A percentile compares a stretch with the other conserved stretches of the same genome.
Conservation (phyloP, 2,797 vertebrate genomes). For the Parambassis ranga region DNA sequence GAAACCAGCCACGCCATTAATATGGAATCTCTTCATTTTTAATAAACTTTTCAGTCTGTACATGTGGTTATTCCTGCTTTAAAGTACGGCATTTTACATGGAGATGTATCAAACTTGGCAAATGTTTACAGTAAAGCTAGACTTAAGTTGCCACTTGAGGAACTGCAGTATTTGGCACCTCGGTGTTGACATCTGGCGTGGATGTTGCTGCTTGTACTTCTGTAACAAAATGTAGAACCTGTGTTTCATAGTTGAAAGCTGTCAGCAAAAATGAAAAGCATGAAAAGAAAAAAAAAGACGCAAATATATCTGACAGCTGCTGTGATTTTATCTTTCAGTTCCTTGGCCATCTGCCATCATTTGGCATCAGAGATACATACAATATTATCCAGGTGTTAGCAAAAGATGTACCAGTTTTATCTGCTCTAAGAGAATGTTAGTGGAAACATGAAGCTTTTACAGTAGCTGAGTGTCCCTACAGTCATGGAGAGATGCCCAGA, state of each 20-base stretch:
- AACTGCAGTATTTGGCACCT: no score
- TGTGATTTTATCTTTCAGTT: constrained; percentile 2
- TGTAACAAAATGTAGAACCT: neutral
- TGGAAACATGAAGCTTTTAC: constrained; percentile 19
- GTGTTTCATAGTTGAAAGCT: neutral
- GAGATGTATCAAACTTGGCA: no score
- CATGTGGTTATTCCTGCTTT: no score
- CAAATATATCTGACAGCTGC: neutral
- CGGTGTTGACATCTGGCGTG: no score
- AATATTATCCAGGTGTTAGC: constrained; percentile 38
- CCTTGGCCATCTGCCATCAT: neutral
- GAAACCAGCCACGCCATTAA: no score
- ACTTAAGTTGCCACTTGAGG: no score
- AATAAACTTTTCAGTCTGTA: no score
- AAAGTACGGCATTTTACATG: no score
- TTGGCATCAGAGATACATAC: constrained; percentile 1
- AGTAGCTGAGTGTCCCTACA: constrained; percentile 5
- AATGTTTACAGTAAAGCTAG: no score
- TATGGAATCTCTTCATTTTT: no score
- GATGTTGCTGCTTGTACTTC: no score
- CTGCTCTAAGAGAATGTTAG: constrained; percentile 24
- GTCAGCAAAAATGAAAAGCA: neutral
- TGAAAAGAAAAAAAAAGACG: neutral
- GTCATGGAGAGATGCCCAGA: constrained; percentile 33
- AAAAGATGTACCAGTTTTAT: constrained; percentile 23